Base-by-base conservation (phyloP, 1,140 invertebrate genomes). In the Drosophila willistoni region DNA sequence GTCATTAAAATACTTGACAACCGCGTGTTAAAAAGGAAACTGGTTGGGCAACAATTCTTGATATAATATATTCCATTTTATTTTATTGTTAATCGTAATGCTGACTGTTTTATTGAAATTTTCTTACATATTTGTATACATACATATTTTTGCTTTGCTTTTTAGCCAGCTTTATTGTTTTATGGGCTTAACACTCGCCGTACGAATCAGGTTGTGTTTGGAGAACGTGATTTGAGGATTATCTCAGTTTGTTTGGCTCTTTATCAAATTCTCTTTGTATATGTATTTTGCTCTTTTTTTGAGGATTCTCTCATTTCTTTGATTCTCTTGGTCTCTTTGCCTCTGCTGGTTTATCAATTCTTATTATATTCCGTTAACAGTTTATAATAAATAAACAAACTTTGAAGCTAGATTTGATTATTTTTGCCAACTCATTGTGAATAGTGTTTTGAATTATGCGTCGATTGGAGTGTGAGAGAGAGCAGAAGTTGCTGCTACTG, bases 401-500 rank as follows among this genome's bases (percentile, higher is more conserved):
- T 33, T 19, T 7, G 10, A 51, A 51, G 44, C 44, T 51, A 22
- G 44, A 51, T 51, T 51, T 51, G 2, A 5, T 22, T 2, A 36
- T 60, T 71, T 62, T 10, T 67, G 69, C 12, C 25, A 14, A 71
- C 5, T 71, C 69, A 71, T 55, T 62, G 39, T 62, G 60, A 62
- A 22, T 25, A 42, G 60, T n/a, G 9, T 29, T 25, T 39, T 14
- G 14, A 19, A 3, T 39, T 59, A 19, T 59, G 33, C 17, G 3
- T 19, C 13, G 36, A 36, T 61, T 29, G 19, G 12, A 51, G 44
- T 22, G n/a, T 29, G 12, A 4, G 12, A 5, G 39, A n/a, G 47
- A 67, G 66, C 33, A 25, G 12, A 10, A 12, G n/a, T 12, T 29
- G 34, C 2, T 29, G 56, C 7, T 36, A 19, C 10, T 47, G 44